Conservation (phyloP, 1,140 invertebrate species). For the Tetramorium alpestre region DNA sequence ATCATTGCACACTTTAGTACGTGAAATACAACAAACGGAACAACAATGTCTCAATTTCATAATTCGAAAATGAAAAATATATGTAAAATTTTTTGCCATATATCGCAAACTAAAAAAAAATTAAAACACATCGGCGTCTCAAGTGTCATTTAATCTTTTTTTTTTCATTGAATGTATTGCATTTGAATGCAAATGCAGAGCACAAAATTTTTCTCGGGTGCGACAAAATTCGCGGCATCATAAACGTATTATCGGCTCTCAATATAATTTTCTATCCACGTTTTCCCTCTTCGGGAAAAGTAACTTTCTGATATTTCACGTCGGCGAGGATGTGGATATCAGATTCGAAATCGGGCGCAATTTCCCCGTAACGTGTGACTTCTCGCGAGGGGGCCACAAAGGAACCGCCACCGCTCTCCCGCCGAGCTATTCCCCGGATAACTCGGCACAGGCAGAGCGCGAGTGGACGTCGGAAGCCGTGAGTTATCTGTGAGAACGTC, state of each 20-base stretch:
- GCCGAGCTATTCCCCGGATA: constrained; percentile 23
- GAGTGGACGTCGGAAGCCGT: constrained; percentile 49
- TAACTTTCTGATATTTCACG: background rate
- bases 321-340: background rate
- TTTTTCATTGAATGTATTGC: background rate
- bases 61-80: background rate
- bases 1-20: background rate
- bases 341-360: background rate
- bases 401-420: background rate
- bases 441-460: constrained; percentile 44
- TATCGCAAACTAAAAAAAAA: background rate
- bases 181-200: background rate
- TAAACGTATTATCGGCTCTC: background rate
- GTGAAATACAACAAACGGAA: background rate
- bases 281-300: constrained; percentile 7
- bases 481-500: constrained; percentile 61
- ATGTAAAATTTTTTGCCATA: background rate
- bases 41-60: background rate
- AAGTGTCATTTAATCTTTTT: background rate
- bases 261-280: background rate
- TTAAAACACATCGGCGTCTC: background rate
- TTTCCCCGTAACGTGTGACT: background rate
- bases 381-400: background rate
- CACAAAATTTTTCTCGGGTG: background rate
- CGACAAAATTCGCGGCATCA: background rate